Evolutionary conservation across 2,888 invertebrate species (phyloP).

Genomic region (Torymus tubicola): DNA sequence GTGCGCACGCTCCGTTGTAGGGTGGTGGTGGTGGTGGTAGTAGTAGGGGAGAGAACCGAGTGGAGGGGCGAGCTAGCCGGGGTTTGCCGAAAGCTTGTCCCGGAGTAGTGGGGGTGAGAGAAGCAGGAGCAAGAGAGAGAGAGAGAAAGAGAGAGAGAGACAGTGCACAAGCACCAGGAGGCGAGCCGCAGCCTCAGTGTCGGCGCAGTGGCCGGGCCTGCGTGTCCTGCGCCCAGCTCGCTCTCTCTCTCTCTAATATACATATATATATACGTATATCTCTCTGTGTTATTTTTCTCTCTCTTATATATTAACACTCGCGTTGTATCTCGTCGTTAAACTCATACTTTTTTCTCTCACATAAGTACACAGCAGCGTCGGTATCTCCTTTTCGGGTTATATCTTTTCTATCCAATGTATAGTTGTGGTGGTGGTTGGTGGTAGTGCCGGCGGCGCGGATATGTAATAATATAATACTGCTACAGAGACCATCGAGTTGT

Average conservation of each 20-base stretch:
- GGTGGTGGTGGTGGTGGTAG: background rate
- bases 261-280: too few species aligned
- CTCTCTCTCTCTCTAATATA: slow-evolving; percentile 9
- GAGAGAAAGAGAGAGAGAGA: too few species aligned
- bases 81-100: slow-evolving; percentile 43
- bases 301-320: too few species aligned
- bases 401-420: too few species aligned
- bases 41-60: slow-evolving; percentile 26
- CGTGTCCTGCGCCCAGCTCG: slow-evolving; percentile 70
- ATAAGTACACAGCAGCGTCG: too few species aligned
- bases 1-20: background rate
- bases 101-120: slow-evolving; percentile 34
- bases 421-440: background rate
- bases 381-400: too few species aligned
- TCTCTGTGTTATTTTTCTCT: too few species aligned
- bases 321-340: too few species aligned
- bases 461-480: background rate
- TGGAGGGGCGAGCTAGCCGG: slow-evolving; percentile 40
- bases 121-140: slow-evolving; percentile 41
- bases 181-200: slow-evolving; percentile 68
- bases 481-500: too few species aligned
- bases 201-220: slow-evolving; percentile 77
- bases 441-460: background rate
- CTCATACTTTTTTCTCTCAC: slow-evolving; percentile 7
- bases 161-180: slow-evolving; percentile 49